A percentile compares a stretch with the other conserved stretches of the same genome.
phyloP scores from a whole-genome alignment of 2,113 vertebrate species.

The Riparia riparia region DNA sequence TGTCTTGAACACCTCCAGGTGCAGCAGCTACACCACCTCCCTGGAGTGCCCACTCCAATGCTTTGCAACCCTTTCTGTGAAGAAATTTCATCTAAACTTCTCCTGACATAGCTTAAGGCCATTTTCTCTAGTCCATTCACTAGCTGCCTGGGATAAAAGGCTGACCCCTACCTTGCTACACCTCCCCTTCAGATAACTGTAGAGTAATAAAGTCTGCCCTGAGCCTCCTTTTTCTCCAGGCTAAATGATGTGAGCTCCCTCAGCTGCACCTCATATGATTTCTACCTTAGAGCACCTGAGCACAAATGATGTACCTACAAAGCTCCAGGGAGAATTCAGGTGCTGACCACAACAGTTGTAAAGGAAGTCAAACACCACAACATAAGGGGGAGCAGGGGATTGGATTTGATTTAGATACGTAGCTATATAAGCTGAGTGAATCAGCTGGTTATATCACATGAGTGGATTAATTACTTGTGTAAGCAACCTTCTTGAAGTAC shows the following conservation, averaged over 20 bases:
- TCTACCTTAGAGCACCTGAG: neutral
- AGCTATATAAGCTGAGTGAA: neutral
- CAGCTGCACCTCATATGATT: neutral
- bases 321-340: neutral
- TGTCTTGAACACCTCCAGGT: neutral
- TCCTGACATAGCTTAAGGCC: neutral
- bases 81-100: neutral
- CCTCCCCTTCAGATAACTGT: neutral
- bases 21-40: neutral
- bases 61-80: neutral
- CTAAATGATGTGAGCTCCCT: neutral
- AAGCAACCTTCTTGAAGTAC: neutral
- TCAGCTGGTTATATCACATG: neutral
- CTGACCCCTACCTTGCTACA: neutral
- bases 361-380: neutral
- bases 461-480: neutral
- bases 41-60: neutral
- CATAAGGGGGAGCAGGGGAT: neutral
- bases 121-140: neutral
- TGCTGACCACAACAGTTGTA: neutral
- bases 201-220: neutral
- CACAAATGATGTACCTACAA: neutral
- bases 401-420: neutral
- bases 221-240: neutral
- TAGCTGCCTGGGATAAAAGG: neutral